Base-by-base conservation (phyloP, 2,888 invertebrate genomes). In the Cetonia aurata region DNA sequence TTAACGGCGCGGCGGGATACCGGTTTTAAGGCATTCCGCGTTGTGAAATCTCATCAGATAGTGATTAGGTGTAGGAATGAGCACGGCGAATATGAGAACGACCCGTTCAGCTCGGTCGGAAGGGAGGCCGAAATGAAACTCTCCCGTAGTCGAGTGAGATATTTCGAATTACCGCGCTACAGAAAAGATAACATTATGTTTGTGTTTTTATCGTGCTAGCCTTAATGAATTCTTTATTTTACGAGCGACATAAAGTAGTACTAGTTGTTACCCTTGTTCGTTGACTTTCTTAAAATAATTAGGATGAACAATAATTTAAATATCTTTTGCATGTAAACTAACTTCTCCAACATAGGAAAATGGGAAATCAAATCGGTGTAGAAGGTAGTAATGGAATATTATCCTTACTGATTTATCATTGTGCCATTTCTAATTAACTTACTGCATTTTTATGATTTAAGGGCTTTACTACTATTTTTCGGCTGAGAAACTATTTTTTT, bases 11-110 rank as follows among this genome's bases (percentile, higher is more conserved):
- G 48, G 48, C 62, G 48, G 62, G 62, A 33, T 12, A 25, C 33
- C 46, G 33, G 48, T 62, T 62, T 62, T 62, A 62, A 33, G 48
- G 62, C 48, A 15, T 25, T 48, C 48, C 31, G 25, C 60, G 62
- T 33, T 62, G 62, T 37, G 62, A 62, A 62, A 62, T 62, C 62
- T 62, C 62, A 62, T 62, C 62, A 62, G 62, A 62, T 62, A 62
- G 62, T 37, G 62, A 62, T 62, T 62, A 62, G 62, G 33, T 42
- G 56, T 25, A 19, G 42, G 59, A 42, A 44, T 59, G 42, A 25
- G 33, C 19, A 12, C 48, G 33, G 25, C 25, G 50, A 33, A 62
- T 48, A 62, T 62, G 62, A 33, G 41, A 37, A 56, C 56, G 25
- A 4, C 25, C 25, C 25, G 25, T 25, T 25, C 3, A 25, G 25